Evolutionary conservation across 2,888 invertebrate genomes (phyloP).

Genomic region (Anoplius nigerrimus): DNA sequence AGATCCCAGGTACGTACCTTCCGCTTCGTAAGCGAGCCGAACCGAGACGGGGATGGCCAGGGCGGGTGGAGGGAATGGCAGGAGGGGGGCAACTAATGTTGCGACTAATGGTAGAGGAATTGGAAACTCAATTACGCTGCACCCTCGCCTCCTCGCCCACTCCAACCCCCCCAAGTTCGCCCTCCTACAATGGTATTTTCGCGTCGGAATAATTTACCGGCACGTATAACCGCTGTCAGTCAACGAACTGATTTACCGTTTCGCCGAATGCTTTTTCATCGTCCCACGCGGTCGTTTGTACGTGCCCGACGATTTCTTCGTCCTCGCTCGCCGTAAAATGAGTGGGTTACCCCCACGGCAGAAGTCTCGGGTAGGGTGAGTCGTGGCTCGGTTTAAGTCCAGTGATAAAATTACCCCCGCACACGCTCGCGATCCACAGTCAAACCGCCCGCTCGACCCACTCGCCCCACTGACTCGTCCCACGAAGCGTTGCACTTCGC

Average conservation of each 20-base stretch:
- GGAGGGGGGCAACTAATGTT: constrained; percentile 15
- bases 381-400: too few species aligned
- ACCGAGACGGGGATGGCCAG: neutral
- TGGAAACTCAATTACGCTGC: constrained; percentile 55
- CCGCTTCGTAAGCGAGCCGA: constrained; percentile 13
- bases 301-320: too few species aligned
- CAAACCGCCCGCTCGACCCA: too few species aligned
- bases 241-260: constrained; percentile 13
- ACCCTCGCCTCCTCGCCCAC: constrained; percentile 16
- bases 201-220: constrained; percentile 30
- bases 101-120: constrained; percentile 49
- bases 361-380: neutral
- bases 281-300: too few species aligned
- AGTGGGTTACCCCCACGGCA: neutral
- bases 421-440: too few species aligned
- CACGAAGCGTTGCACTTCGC: neutral
- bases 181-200: too few species aligned
- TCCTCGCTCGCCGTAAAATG: neutral
- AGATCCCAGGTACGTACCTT: constrained; percentile 45
- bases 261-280: constrained; percentile 1
- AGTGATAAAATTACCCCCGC: too few species aligned
- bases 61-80: neutral
- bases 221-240: constrained; percentile 21
- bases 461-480: too few species aligned
- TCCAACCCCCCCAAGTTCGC: neutral